Evolutionary conservation across 2,797 vertebrate species (phyloP).

Genomic region (Nothura maculosa): DNA sequence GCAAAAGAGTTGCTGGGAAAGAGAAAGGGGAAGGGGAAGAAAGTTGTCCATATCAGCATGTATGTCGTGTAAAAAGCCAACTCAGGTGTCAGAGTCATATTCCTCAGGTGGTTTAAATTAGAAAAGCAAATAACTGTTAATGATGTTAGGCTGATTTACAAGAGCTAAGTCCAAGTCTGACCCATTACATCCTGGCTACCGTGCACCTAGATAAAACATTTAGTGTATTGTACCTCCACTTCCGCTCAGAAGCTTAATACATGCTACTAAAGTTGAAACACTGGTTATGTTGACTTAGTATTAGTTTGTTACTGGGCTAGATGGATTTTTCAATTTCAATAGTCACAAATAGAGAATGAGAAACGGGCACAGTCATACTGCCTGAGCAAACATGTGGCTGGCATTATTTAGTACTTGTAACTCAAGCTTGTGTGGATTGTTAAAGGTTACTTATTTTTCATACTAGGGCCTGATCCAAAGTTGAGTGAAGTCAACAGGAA

Average conservation of each 20-base stretch:
- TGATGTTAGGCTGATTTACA: background rate
- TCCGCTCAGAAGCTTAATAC: conserved; percentile 38
- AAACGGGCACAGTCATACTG: conserved; percentile 42
- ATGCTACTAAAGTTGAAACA: conserved; percentile 54
- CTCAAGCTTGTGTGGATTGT: background rate
- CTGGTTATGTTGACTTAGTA: conserved; percentile 2
- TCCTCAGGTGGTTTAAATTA: background rate
- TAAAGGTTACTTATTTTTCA: background rate
- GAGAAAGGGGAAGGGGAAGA: background rate
- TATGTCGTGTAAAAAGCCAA: background rate
- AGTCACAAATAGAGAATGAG: conserved; percentile 24
- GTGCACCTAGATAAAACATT: conserved; percentile 29
- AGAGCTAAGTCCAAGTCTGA: background rate
- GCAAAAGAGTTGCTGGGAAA: background rate
- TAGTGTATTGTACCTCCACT: background rate
- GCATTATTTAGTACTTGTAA: background rate
- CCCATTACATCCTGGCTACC: conserved; percentile 6
- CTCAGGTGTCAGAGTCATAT: background rate
- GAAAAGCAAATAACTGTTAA: background rate
- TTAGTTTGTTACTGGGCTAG: conserved; percentile 26
- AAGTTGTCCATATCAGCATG: background rate
- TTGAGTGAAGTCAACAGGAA: background rate
- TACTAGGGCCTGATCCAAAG: background rate
- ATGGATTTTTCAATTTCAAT: conserved; percentile 19
- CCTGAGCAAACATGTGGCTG: background rate